These are phyloP conservation scores for Nothoprocta pentlandii DNA, from an alignment of 2,113 vertebrate genomes.

Conservation along the genomic window DNA sequence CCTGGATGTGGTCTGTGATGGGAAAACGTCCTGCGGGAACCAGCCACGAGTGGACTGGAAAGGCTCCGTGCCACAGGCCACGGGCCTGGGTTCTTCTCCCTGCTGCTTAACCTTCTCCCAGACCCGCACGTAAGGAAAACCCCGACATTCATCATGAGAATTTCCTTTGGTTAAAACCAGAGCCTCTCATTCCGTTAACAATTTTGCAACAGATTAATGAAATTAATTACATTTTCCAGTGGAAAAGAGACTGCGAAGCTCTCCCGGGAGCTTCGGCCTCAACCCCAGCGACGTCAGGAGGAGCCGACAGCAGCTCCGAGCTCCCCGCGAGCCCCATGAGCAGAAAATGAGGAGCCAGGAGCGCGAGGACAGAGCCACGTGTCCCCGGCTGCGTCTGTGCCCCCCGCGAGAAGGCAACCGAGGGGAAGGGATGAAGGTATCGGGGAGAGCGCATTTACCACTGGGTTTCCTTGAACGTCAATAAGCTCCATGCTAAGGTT, in stretches of 20 bases:
- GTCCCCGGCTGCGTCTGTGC: background rate
- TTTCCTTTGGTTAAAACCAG: background rate
- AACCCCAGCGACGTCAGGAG: constrained; percentile 26
- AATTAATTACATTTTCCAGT: constrained; percentile 42
- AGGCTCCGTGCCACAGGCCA: background rate
- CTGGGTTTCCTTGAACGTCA: background rate
- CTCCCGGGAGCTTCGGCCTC: constrained; percentile 13
- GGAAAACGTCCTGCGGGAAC: background rate
- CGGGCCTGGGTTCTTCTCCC: background rate
- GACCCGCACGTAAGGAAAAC: constrained; percentile 5
- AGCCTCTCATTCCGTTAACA: constrained; percentile 2
- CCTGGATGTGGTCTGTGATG: background rate
- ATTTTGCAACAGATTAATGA: constrained; percentile 42
- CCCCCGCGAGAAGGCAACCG: background rate
- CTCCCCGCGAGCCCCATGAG: background rate
- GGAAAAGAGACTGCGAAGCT: constrained; percentile 45
- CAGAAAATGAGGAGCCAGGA: background rate
- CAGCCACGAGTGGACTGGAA: fast-evolving
- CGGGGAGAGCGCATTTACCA: background rate
- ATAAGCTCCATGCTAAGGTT: fast-evolving
- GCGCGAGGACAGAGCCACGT: background rate
- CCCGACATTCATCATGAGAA: background rate
- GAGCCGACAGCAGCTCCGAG: background rate
- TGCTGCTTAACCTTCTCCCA: background rate
- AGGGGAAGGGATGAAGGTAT: background rate